Percentiles rank a stretch among this genome's conserved stretches.
Evolutionary conservation across 2,113 vertebrate genomes (phyloP).

Genomic region (Eretmochelys imbricata): DNA sequence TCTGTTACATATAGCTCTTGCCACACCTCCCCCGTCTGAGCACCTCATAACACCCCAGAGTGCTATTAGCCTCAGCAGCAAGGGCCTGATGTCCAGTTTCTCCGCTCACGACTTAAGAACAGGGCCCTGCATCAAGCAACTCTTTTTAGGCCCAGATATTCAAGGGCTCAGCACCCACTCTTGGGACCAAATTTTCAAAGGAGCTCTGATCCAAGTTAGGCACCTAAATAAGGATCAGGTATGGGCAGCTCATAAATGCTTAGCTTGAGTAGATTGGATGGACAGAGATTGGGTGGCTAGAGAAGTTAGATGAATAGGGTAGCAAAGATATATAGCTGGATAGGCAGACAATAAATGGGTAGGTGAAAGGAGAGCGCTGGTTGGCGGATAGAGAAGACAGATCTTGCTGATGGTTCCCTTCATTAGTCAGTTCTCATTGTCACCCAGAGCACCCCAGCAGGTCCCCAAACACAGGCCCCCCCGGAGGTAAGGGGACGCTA

Average conservation of each 20-base stretch:
- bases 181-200: neutral
- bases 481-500: neutral
- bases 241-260: neutral
- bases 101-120: neutral
- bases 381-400: neutral
- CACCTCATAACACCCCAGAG: neutral
- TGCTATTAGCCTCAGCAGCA: neutral
- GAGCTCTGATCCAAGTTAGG: neutral
- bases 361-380: slow-evolving; percentile 31
- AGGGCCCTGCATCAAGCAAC: neutral
- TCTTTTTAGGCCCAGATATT: neutral
- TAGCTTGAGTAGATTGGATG: neutral
- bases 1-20: neutral
- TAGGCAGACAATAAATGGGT: slow-evolving; percentile 51
- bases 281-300: slow-evolving; percentile 42
- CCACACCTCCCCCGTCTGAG: too few relatives aligned
- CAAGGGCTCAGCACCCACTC: neutral
- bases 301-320: slow-evolving; percentile 32
- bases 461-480: neutral
- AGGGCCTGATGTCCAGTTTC: neutral
- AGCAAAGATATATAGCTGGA: slow-evolving; percentile 60
- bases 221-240: neutral
- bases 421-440: fast-evolving
- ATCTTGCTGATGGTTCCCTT: neutral
- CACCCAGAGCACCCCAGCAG: fast-evolving